A percentile compares a stretch with the other conserved stretches of the same genome.
phyloP scores from a whole-genome alignment of 2,113 vertebrate species.

The Leucopternis melanops region DNA sequence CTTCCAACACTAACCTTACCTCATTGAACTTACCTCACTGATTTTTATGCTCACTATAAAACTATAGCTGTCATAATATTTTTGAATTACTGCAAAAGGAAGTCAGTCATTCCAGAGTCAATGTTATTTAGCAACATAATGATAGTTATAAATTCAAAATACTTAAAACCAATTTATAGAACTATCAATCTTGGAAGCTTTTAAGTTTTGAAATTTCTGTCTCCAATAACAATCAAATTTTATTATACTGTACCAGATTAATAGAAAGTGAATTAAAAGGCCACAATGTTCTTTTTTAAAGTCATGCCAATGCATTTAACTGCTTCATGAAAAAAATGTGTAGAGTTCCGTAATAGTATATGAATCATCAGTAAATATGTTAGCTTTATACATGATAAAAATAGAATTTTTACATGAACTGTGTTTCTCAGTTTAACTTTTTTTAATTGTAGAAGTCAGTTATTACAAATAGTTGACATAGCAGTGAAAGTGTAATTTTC shows the following conservation, averaged over 20 bases:
- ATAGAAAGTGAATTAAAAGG: constrained; percentile 6
- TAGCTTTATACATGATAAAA: not conserved
- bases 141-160: constrained; percentile 74
- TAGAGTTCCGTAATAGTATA: not conserved
- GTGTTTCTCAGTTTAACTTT: not conserved
- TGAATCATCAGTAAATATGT: not conserved
- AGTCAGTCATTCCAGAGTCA: constrained; percentile 71
- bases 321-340: not conserved
- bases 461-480: not conserved
- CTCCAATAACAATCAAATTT: not conserved
- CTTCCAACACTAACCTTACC: constrained; percentile 75
- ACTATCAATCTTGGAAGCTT: constrained; percentile 55
- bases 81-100: constrained; percentile 74
- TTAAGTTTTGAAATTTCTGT: constrained; percentile 42
- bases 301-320: not conserved
- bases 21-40: constrained; percentile 76
- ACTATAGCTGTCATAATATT: constrained; percentile 74
- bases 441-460: not conserved
- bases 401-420: not conserved
- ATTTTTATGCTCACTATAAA: constrained; percentile 76
- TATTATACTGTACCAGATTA: not conserved
- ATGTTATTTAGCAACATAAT: constrained; percentile 73
- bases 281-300: not conserved
- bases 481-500: not conserved
- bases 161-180: constrained; percentile 69